Percentiles rank a stretch among this genome's conserved stretches.
Conservation (phyloP, 2,888 invertebrate species). For the Sepioteuthis lessoniana region DNA sequence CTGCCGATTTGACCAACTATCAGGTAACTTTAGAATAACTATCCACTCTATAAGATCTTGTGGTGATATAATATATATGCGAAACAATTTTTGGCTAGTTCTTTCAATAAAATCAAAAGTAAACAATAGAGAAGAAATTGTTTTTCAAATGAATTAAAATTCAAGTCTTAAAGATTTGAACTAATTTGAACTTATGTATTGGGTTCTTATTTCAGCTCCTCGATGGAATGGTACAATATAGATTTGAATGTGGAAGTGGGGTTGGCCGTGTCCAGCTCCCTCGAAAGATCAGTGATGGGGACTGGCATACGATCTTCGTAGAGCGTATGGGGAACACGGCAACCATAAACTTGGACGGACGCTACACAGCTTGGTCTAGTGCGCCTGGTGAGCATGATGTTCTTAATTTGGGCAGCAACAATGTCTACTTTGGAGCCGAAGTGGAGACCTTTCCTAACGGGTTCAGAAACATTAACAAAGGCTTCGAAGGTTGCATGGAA, state of each 20-base stretch:
- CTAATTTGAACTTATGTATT: not conserved
- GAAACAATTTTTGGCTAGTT: too few relatives aligned
- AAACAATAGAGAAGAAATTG: too few relatives aligned
- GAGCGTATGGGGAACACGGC: constrained; percentile 87
- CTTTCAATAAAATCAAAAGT: too few relatives aligned
- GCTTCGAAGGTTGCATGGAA: constrained; percentile 93
- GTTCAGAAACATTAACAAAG: constrained; percentile 80
- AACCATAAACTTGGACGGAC: constrained; percentile 85
- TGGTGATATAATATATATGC: too few relatives aligned
- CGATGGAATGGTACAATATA: constrained; percentile 90
- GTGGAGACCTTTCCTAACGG: constrained; percentile 76
- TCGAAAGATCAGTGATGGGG: constrained; percentile 86
- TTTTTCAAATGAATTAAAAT: not conserved
- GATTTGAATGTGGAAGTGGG: constrained; percentile 93
- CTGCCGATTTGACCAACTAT: too few relatives aligned
- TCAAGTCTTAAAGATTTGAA: too few relatives aligned
- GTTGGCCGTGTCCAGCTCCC: constrained; percentile 87
- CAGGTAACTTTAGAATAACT: too few relatives aligned
- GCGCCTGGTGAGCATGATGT: constrained; percentile 88
- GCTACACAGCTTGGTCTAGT: constrained; percentile 80
- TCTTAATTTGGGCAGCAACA: constrained; percentile 88
- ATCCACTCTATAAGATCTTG: too few relatives aligned
- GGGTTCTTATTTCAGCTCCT: constrained; percentile 78
- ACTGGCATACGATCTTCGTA: constrained; percentile 86
- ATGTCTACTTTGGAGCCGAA: constrained; percentile 89